Evolutionary conservation across 1,140 invertebrate species (phyloP), one percentile per base, ranked within the genome.

Genomic region (Diprion similis): DNA sequence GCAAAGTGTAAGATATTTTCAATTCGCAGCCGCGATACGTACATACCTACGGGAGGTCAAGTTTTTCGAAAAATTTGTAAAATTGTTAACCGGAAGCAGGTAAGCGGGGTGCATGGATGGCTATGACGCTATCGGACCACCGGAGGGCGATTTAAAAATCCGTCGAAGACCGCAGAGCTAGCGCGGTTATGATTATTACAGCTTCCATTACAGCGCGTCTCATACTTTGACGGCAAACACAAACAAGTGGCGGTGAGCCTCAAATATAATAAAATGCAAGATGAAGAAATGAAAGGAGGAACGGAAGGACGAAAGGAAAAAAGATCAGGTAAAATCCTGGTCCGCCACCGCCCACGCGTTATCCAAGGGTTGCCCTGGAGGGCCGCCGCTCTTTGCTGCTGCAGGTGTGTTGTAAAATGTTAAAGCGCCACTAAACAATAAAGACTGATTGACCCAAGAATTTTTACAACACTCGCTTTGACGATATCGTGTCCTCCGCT

Each of bases 371-470:
- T 59, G 51, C 6, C 51, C 24, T 6, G 24, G 24, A 37, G 51
- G 11, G 73, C 71, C 68, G 72, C 47, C 73, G 77, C 74, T 73
- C 77, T 73, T 71, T 51, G 70, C 67, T 72, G 78, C 66, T 72
- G 66, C 76, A 71, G 76, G 24, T 37, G 72, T 75, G 74, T 76
- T 79, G 76, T 83, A 84, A 83, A 83, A 79, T 71, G 71, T 46
- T 70, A 74, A 73, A 70, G 76, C 79, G 75, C 78, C 71, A 76
- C 73, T 73, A 79, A 82, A 84, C 80, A 80, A 80, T 79, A 80
- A 82, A 80, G 79, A 83, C 80, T 81, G 82, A 85, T 83, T 80
- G 79, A 81, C 78, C 77, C 75, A 80, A 79, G 83, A 85, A 85
- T 85, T 85, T 85, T 85, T 85, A 85, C 81, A 79, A 76, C 78